These are phyloP conservation scores for Thripadectes ignobilis DNA, from an alignment of 2,797 vertebrate genomes.

Conservation along the genomic window DNA sequence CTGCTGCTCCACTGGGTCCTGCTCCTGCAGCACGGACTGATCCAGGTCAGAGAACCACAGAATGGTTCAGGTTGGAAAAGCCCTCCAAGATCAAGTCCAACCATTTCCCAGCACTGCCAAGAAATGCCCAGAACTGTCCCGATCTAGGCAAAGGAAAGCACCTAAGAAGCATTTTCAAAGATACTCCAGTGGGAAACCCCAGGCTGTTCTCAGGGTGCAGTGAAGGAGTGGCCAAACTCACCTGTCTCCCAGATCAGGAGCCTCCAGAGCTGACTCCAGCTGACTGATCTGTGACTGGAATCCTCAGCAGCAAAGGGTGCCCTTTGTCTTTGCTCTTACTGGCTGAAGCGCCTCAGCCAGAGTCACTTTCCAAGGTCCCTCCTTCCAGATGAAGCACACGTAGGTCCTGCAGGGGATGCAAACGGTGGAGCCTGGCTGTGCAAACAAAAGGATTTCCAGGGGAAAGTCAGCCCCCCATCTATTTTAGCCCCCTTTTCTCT, in stretches of 20 bases:
- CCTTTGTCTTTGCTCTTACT: not conserved
- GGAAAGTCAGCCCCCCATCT: not conserved
- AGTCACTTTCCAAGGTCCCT: rapidly evolving
- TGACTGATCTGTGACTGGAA: not conserved
- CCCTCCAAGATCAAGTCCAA: not conserved
- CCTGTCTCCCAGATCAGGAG: rapidly evolving
- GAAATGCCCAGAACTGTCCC: not conserved
- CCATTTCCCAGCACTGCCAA: not conserved
- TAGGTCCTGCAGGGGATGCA: not conserved
- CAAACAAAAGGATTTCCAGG: not conserved
- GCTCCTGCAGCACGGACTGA: not conserved
- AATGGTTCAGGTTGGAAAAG: not conserved
- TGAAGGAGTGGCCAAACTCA: not conserved
- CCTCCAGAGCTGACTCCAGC: not conserved
- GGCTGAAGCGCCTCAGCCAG: not conserved
- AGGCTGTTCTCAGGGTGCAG: not conserved
- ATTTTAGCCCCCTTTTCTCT: not conserved
- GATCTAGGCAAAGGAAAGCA: not conserved
- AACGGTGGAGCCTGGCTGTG: not conserved
- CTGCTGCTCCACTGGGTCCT: rapidly evolving
- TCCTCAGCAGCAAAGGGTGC: not conserved
- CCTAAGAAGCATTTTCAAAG: not conserved
- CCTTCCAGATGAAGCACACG: rapidly evolving
- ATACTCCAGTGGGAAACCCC: not conserved
- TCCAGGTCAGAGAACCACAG: not conserved